These are phyloP conservation scores for Oryzias woworae DNA, from an alignment of 2,113 vertebrate genomes.

Conservation along the genomic window DNA sequence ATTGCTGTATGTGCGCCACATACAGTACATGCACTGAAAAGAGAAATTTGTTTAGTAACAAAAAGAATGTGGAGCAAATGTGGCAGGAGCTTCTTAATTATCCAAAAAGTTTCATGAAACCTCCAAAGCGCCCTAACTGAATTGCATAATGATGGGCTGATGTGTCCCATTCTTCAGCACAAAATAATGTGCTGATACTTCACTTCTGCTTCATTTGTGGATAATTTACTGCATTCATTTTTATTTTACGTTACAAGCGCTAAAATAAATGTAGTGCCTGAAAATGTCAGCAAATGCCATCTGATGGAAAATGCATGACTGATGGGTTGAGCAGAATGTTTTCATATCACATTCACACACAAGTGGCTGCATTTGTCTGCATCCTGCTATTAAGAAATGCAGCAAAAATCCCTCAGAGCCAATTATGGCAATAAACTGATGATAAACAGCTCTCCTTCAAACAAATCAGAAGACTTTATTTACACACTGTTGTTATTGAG, in stretches of 20 bases:
- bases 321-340: conserved; percentile 42
- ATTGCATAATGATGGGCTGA: no score
- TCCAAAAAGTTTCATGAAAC: no score
- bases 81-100: no score
- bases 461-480: conserved; percentile 41
- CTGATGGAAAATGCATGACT: conserved; percentile 62
- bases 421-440: conserved; percentile 45
- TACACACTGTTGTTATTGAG: conserved; percentile 14
- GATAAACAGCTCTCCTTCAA: conserved; percentile 41
- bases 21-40: no score
- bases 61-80: no score
- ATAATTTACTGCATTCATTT: conserved; percentile 41
- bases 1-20: no score
- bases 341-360: conserved; percentile 52
- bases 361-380: conserved; percentile 27
- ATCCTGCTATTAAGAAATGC: neutral
- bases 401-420: conserved; percentile 31
- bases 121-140: no score
- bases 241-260: conserved; percentile 18
- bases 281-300: conserved; percentile 66
- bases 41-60: no score
- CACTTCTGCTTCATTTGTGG: conserved; percentile 1
- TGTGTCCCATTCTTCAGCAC: neutral
- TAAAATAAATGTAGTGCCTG: conserved; percentile 30
- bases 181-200: conserved; percentile 8